These are phyloP conservation scores for Trichosurus vulpecula DNA, from an alignment of 2,797 vertebrate species.

Conservation along the genomic window DNA sequence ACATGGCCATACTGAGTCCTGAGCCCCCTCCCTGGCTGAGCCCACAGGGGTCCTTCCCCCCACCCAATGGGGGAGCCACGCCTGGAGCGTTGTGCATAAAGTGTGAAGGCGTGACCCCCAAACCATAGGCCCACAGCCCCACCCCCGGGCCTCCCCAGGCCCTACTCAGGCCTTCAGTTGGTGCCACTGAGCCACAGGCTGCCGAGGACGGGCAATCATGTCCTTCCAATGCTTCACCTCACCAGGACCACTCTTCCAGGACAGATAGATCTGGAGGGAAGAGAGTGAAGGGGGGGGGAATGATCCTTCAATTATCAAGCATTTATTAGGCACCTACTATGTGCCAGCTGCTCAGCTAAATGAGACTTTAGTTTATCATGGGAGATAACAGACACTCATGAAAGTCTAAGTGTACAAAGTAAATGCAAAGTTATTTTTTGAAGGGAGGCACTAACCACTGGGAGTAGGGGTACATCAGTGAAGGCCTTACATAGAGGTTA, in stretches of 20 bases:
- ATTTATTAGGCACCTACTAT: background rate
- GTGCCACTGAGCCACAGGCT: conserved; percentile 98
- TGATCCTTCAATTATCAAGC: background rate
- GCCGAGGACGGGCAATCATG: conserved; percentile 97
- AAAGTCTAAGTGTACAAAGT: background rate
- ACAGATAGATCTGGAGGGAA: conserved; percentile 93
- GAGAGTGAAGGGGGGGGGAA: background rate
- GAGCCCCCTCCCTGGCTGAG: conserved; percentile 61
- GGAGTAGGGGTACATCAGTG: background rate
- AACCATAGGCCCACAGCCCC: conserved; percentile 60
- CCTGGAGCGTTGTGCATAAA: conserved; percentile 81
- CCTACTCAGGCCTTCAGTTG: conserved; percentile 94
- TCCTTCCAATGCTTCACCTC: conserved; percentile 99
- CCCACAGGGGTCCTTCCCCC: conserved; percentile 69
- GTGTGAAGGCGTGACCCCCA: conserved; percentile 74
- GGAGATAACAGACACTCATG: background rate
- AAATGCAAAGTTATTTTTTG: background rate
- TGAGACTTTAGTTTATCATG: background rate
- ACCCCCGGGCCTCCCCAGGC: conserved; percentile 57
- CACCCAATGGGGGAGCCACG: conserved; percentile 70
- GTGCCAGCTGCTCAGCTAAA: background rate
- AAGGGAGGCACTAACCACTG: background rate
- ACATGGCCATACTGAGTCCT: conserved; percentile 55
- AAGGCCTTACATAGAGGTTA: background rate
- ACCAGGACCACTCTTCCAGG: conserved; percentile 98